Evolutionary conservation across 30 jellyfish, hydroid and myxozoan species (phyloP).

Genomic region (Cassiopea xamachana): DNA sequence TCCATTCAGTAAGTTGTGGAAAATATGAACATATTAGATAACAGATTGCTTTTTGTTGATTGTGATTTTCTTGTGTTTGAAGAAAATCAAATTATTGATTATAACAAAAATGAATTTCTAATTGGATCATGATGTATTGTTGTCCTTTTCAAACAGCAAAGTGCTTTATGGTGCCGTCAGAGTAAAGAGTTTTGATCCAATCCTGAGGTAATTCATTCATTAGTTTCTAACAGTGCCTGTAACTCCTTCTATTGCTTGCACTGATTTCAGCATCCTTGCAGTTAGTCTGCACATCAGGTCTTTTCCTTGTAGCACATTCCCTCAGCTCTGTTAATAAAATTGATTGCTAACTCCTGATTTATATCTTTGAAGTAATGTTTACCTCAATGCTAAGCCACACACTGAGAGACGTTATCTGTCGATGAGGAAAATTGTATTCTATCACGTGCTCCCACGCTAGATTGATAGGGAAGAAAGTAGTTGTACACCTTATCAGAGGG

Average conservation of each 20-base stretch:
- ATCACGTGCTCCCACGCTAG: neutral
- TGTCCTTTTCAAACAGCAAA: slow-evolving; percentile 47
- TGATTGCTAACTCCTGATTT: neutral
- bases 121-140: neutral
- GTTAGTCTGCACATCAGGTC: neutral
- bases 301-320: too few relatives aligned
- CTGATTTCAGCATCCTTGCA: neutral
- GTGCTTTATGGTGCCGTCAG: slow-evolving; percentile 73
- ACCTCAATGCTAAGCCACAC: neutral
- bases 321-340: too few relatives aligned
- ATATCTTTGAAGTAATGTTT: neutral
- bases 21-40: too few relatives aligned
- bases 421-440: neutral
- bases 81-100: neutral
- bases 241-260: neutral
- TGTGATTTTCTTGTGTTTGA: neutral
- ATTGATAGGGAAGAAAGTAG: neutral
- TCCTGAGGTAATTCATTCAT: slow-evolving; percentile 42
- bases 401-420: neutral
- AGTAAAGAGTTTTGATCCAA: slow-evolving; percentile 57
- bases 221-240: neutral
- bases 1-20: neutral
- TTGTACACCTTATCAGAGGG: too few relatives aligned
- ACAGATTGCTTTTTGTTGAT: neutral
- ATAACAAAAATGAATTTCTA: neutral